These are phyloP conservation scores for Hermodice carunculata DNA, from an alignment of 2,888 invertebrate genomes.

Conservation along the genomic window DNA sequence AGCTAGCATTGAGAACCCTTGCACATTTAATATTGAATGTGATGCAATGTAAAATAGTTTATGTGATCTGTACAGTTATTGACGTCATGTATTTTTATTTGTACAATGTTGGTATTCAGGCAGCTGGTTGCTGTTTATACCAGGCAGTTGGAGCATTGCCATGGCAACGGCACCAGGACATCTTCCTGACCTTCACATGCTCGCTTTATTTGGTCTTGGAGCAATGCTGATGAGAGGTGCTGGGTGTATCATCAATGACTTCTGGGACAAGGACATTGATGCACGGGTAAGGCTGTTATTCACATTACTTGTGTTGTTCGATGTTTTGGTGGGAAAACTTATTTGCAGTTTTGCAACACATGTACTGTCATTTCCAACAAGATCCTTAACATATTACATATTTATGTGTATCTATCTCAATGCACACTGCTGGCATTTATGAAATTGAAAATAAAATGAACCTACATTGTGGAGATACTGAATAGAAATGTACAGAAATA, in stretches of 20 bases:
- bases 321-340: neutral
- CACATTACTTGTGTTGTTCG: neutral
- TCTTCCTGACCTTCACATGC: constrained; percentile 78
- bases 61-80: too few relatives aligned
- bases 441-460: too few relatives aligned
- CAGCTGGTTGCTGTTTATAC: constrained; percentile 95
- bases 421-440: too few relatives aligned
- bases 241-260: constrained; percentile 88
- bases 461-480: too few relatives aligned
- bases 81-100: too few relatives aligned
- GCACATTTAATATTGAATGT: too few relatives aligned
- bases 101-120: too few relatives aligned
- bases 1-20: too few relatives aligned
- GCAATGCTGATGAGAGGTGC: constrained; percentile 96
- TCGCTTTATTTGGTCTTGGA: constrained; percentile 88
- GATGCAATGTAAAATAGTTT: too few relatives aligned
- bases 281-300: constrained; percentile 56
- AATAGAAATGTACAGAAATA: too few relatives aligned
- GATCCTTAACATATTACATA: neutral
- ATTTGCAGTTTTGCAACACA: neutral
- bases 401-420: neutral
- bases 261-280: constrained; percentile 90
- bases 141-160: constrained; percentile 95
- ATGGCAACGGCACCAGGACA: constrained; percentile 83
- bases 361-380: constrained; percentile 8